phyloP scores from a whole-genome alignment of 2,888 invertebrate genomes.

The Seira sanloemensis region DNA sequence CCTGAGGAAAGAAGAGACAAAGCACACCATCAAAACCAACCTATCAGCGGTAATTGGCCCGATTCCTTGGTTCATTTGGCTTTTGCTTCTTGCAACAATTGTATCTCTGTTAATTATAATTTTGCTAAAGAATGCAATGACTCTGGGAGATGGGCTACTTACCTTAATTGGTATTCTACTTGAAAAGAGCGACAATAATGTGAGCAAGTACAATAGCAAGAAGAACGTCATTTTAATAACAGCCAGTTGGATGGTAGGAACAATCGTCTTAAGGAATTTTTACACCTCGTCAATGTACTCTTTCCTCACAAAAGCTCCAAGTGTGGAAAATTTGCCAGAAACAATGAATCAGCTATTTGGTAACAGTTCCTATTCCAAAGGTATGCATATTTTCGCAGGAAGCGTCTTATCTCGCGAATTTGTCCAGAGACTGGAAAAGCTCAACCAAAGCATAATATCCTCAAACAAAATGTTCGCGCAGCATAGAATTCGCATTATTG shows the following conservation, averaged over 20 bases:
- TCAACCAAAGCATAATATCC: not conserved
- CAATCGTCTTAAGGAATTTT: not conserved
- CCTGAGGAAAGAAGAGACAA: not conserved
- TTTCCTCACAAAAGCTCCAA: not conserved
- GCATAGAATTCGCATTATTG: too few species aligned
- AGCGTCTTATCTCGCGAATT: not conserved
- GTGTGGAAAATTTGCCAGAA: not conserved
- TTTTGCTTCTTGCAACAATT: not conserved
- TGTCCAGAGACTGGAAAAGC: not conserved
- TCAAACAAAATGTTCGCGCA: not conserved
- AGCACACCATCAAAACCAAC: not conserved
- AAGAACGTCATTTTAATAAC: too few species aligned
- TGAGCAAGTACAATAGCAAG: too few species aligned
- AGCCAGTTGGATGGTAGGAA: not conserved
- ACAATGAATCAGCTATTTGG: not conserved
- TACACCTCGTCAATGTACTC: not conserved
- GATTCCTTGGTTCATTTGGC: not conserved
- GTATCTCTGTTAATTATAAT: too few species aligned
- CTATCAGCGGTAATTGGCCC: not conserved
- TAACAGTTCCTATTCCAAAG: not conserved
- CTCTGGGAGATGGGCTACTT: too few species aligned
- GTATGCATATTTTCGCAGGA: not conserved
- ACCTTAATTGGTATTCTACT: too few species aligned
- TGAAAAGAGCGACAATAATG: too few species aligned
- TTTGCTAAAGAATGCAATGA: too few species aligned